Percentiles rank a stretch among this genome's conserved stretches.
These are phyloP conservation scores for Melanchra persicariae DNA, from an alignment of 2,888 invertebrate genomes.

Conservation along the genomic window DNA sequence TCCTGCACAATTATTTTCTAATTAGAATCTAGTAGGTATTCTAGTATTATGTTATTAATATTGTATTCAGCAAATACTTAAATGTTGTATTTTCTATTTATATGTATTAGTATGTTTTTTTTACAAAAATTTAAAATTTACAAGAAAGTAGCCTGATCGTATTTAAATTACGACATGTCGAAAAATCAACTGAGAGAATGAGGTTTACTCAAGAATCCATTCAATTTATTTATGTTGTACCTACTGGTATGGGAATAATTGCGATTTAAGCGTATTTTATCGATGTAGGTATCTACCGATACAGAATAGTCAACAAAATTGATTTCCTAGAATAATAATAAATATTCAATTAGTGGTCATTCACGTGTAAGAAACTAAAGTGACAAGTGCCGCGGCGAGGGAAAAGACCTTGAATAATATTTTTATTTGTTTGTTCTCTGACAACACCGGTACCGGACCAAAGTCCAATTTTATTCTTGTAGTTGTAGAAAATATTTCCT, in stretches of 20 bases:
- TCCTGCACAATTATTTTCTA: neutral
- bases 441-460: constrained; percentile 44
- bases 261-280: too few species aligned
- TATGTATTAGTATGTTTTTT: too few species aligned
- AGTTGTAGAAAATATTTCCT: constrained; percentile 31
- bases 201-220: too few species aligned
- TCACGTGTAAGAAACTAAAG: constrained; percentile 1
- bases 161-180: neutral
- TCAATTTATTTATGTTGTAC: too few species aligned
- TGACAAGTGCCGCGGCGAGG: constrained; percentile 11
- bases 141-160: neutral
- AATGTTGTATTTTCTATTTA: too few species aligned
- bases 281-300: neutral
- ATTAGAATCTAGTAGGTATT: neutral
- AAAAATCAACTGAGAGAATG: too few species aligned
- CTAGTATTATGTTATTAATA: neutral
- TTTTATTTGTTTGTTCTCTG: constrained; percentile 49
- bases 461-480: constrained; percentile 51
- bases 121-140: neutral
- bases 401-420: constrained; percentile 55
- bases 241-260: neutral
- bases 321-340: neutral
- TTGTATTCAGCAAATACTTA: too few species aligned
- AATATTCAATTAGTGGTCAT: constrained; percentile 16
- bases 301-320: neutral